These are phyloP conservation scores for Azorinus chamasolen DNA, from an alignment of 2,888 invertebrate species.

Conservation along the genomic window DNA sequence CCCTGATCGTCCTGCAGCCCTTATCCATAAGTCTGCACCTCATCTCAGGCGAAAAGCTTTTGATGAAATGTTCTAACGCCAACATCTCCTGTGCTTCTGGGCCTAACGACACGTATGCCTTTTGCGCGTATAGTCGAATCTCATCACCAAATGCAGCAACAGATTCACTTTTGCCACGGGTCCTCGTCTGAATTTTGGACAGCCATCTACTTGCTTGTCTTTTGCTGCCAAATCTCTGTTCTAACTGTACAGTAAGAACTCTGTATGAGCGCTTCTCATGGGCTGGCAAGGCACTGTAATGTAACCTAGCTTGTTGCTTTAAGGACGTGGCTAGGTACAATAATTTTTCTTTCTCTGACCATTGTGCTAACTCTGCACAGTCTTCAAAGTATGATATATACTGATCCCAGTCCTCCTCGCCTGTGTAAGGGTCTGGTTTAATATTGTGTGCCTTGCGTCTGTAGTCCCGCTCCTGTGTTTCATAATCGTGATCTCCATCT, in stretches of 20 bases:
- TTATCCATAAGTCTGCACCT: too few relatives aligned
- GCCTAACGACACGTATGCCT: too few relatives aligned
- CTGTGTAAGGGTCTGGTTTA: conserved; percentile 32
- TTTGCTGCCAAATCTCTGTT: too few relatives aligned
- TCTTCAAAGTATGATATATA: conserved; percentile 44
- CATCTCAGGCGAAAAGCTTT: conserved; percentile 11
- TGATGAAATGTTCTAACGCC: conserved; percentile 12
- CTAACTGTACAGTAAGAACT: too few relatives aligned
- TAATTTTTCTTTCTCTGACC: conserved; percentile 33
- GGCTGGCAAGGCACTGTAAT: conserved; percentile 15
- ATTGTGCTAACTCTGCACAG: conserved; percentile 37
- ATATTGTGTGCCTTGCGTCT: conserved; percentile 8
- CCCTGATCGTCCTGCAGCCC: too few relatives aligned
- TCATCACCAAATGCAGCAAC: conserved; percentile 7
- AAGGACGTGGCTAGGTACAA: conserved; percentile 24
- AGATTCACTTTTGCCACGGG: too few relatives aligned
- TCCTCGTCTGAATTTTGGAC: too few relatives aligned
- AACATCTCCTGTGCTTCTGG: too few relatives aligned
- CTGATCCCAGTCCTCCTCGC: conserved; percentile 46
- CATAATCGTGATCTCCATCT: neutral
- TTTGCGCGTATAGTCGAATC: neutral
- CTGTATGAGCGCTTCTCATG: conserved; percentile 18
- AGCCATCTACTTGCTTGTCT: too few relatives aligned
- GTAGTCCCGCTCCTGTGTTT: neutral
- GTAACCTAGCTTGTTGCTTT: conserved; percentile 25